Base-by-base conservation (phyloP, 2,113 vertebrate species). In the Tympanuchus pallidicinctus region DNA sequence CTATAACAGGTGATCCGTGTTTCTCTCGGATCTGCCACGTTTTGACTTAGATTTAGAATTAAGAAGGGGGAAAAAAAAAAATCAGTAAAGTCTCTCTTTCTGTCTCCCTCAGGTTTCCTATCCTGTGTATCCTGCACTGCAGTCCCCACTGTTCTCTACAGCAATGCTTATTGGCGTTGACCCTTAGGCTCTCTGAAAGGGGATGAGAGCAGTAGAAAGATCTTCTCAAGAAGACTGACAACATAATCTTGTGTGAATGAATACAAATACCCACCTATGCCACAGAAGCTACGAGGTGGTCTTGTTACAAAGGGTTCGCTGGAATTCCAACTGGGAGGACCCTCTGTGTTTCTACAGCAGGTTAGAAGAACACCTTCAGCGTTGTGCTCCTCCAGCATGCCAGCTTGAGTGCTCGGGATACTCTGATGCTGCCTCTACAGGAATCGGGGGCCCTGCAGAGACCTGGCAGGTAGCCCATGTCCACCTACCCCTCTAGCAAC, bases 231-330 rank as follows among this genome's bases (percentile, higher is more conserved):
- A 40, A 19, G 65, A 79, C 91, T 64, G 69, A 69, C 71, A 80
- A 30, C 45, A 22, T 42, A 9, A 45, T 24, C 32, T 54, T 17
- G 28, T 36, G 64, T 18, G 82, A 82, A n/a, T 1, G 2, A 70
- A 38, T 2, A 32, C 76, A 64, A 52, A 42, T 5, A 12, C 36
- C 57, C 43, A 22, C 40, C 59, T 54, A 20, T 0, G 0, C 42
- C 67, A 54, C 67, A 16, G 67, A 21, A 75, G 42, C 47, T 60
- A 43, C 13, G n/a, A 10, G 3, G 19, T 43, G 38, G 6, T 45
- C 57, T 65, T 4, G 0, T 25, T 22, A 14, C 67, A 20, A 2
- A 0, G 3, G 7, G 13, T 15, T 79, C 1, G 0, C 82, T 60
- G 75, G 48, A 32, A 65, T 48, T 67, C 52, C 82, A 34, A 0